These are phyloP conservation scores for Himalopsyche kuldschensis DNA, from an alignment of 2,888 invertebrate genomes.

Conservation along the genomic window DNA sequence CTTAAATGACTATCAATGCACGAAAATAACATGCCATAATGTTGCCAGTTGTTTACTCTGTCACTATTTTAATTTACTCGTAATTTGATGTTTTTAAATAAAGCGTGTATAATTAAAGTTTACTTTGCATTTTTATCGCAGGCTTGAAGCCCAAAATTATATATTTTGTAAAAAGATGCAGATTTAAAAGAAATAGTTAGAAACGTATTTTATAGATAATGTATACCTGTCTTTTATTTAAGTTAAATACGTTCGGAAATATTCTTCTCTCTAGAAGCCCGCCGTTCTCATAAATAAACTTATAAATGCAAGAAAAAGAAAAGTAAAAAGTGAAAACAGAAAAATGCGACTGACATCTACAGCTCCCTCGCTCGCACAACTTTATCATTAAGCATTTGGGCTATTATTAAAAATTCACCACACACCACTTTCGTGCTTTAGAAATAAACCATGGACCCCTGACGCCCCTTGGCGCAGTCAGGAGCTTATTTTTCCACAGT, in stretches of 20 bases:
- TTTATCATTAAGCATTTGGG: slow-evolving; percentile 39
- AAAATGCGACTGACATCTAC: neutral
- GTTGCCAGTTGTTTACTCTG: too few relatives aligned
- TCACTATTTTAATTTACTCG: too few relatives aligned
- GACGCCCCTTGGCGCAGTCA: slow-evolving; percentile 12
- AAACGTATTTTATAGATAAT: too few relatives aligned
- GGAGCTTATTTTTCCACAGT: slow-evolving; percentile 35
- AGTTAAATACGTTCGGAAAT: too few relatives aligned
- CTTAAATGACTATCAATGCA: neutral
- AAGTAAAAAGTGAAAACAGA: neutral
- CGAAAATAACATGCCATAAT: neutral
- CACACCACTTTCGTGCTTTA: slow-evolving; percentile 38
- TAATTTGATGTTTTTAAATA: too few relatives aligned
- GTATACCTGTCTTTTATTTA: too few relatives aligned
- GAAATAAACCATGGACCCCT: slow-evolving; percentile 25
- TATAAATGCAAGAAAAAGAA: neutral
- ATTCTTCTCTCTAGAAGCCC: neutral
- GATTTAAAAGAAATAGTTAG: too few relatives aligned
- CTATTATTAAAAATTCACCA: slow-evolving; percentile 40
- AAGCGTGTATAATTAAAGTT: too few relatives aligned
- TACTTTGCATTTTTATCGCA: too few relatives aligned
- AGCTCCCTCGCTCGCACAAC: slow-evolving; percentile 18
- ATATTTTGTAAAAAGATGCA: too few relatives aligned
- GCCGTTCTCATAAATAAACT: neutral
- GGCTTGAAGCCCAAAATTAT: too few relatives aligned